Base-by-base conservation (phyloP, 2,113 vertebrate genomes). In the Xenus cinereus region DNA sequence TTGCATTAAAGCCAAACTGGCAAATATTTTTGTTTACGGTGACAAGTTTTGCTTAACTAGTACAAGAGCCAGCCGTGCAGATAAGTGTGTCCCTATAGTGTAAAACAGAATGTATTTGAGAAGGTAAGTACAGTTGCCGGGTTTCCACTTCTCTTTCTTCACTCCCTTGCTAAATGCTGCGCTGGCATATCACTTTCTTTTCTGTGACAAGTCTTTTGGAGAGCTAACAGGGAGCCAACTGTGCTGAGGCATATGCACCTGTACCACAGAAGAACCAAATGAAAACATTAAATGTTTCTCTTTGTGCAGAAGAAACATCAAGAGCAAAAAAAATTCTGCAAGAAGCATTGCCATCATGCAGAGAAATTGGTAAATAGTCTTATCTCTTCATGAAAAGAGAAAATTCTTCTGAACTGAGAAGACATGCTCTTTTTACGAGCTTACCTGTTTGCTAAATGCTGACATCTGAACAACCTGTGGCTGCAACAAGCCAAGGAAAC, bases 191-290 rank as follows among this genome's bases (percentile, higher is more conserved):
- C 90, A 3, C 73, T 90, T 91, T 63, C 59, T 83, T 85, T 72
- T 53, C 32, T 35, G 66, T 84, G 91, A 92, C 73, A 93, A 74
- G 46, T 76, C 66, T 83, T 91, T 85, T 4, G 18, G 76, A 56
- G 62, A 93, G 68, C 74, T 50, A 75, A 69, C 39, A 71, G 85
- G 68, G 74, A 96, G 72, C 89, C 80, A 94, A 5, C 72, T 89
- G 74, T 87, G 74, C 90, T 90, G 21, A 66, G 51, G 73, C 73
- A 53, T 56, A 59, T 84, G 86, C 90, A 96, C 90, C 93, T 96
- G 86, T 63, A 84, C 75, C 85, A 74, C 0, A 46, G 60, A 81
- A 54, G 53, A 95, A 69, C 46, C 33, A 56, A 91, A 85, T 66
- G 59, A 85, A 97, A 94, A 48, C 12, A 37, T 87, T 41, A 60